These are phyloP conservation scores for Sparidentex hasta DNA, from an alignment of 2,797 vertebrate species.

Conservation along the genomic window DNA sequence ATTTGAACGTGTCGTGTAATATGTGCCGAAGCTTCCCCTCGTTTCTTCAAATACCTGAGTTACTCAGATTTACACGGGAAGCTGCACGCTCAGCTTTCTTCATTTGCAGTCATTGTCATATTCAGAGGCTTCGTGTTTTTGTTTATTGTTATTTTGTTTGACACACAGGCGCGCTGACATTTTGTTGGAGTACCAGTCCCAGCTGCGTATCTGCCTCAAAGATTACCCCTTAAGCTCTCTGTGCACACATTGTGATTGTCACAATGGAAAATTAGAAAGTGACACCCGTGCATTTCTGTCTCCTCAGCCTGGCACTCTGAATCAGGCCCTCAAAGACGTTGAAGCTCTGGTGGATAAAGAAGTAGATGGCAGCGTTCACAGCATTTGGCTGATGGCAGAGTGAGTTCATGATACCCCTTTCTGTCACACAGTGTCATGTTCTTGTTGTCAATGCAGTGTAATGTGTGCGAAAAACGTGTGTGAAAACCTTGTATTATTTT, in stretches of 20 bases:
- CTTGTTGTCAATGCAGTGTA: not conserved
- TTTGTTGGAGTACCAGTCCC: conserved; percentile 55
- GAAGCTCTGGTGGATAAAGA: conserved; percentile 72
- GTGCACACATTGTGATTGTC: conserved; percentile 59
- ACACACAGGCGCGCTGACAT: conserved; percentile 52
- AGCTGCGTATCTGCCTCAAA: conserved; percentile 59
- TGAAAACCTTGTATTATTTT: not conserved
- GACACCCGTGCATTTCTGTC: conserved; percentile 53
- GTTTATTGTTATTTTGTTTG: conserved; percentile 63
- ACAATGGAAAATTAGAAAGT: conserved; percentile 65
- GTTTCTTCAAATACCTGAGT: conserved; percentile 38
- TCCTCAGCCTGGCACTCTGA: conserved; percentile 86
- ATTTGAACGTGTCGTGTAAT: conserved; percentile 13
- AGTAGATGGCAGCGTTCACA: conserved; percentile 81
- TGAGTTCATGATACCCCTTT: conserved; percentile 69
- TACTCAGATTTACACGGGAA: conserved; percentile 38
- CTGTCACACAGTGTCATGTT: conserved; percentile 12
- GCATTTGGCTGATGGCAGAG: conserved; percentile 89
- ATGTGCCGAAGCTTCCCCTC: conserved; percentile 6
- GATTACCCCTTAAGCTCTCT: conserved; percentile 59
- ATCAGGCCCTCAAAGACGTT: conserved; percentile 88
- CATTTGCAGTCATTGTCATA: conserved; percentile 45
- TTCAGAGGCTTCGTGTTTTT: conserved; percentile 34
- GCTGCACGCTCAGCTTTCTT: conserved; percentile 48
- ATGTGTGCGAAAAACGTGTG: not conserved